phyloP scores from a whole-genome alignment of 2,888 invertebrate species.

The Anoncus sp. region DNA sequence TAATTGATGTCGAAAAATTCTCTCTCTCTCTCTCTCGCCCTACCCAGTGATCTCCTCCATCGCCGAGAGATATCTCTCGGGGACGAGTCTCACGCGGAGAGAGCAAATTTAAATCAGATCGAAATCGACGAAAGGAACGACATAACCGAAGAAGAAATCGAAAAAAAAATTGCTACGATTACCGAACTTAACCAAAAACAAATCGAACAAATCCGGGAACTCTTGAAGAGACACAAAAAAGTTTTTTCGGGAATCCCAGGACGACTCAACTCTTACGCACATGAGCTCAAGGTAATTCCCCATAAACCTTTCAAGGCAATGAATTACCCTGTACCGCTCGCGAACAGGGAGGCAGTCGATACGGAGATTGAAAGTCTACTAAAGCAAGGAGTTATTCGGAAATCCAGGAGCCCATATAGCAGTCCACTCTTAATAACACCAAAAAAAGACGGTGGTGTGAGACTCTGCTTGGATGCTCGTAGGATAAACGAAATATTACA shows the following conservation, averaged over 20 bases:
- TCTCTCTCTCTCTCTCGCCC: no score
- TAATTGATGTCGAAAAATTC: neutral
- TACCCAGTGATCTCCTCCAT: no score
- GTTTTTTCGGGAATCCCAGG: neutral
- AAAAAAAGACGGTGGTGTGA: conserved; percentile 44
- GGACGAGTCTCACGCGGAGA: no score
- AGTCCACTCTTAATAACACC: conserved; percentile 59
- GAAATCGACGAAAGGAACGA: no score
- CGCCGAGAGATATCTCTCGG: no score
- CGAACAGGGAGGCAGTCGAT: conserved; percentile 2
- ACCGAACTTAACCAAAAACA: neutral
- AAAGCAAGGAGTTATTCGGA: conserved; percentile 72
- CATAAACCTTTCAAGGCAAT: conserved; percentile 14
- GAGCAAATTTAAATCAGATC: no score
- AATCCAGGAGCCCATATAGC: conserved; percentile 71
- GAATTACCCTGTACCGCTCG: conserved; percentile 1
- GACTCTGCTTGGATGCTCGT: conserved; percentile 40
- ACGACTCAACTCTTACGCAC: neutral
- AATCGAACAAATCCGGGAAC: neutral
- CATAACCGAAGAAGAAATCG: no score
- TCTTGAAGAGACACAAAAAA: neutral
- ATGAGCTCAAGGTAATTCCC: neutral
- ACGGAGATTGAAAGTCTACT: conserved; percentile 70
- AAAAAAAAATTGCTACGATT: no score
- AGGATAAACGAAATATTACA: conserved; percentile 38